A percentile compares a stretch with the other conserved stretches of the same genome.
Evolutionary conservation across 2,888 invertebrate genomes (phyloP).

Genomic region (Rhagonycha fulva): DNA sequence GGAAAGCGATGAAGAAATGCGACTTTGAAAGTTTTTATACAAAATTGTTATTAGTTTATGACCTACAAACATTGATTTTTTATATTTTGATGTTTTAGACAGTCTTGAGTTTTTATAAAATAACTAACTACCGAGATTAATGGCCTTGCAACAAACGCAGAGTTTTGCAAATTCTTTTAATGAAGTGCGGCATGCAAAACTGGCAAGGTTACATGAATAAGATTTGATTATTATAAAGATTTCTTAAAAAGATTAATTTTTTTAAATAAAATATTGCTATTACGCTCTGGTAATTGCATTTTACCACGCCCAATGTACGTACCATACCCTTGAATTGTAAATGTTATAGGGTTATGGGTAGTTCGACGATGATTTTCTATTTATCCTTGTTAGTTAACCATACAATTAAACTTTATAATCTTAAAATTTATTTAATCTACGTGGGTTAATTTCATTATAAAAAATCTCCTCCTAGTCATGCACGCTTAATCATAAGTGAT

Average conservation of each 20-base stretch:
- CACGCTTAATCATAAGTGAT: not conserved
- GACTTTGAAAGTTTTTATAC: slow-evolving; percentile 24
- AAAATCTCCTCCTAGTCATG: not conserved
- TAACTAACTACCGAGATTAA: not conserved
- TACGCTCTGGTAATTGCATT: not conserved
- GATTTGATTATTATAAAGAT: not conserved
- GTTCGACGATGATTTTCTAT: not conserved
- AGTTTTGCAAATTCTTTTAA: not conserved
- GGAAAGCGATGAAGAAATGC: slow-evolving; percentile 20
- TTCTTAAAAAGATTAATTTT: not conserved
- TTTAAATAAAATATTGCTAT: not conserved
- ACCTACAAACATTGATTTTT: slow-evolving; percentile 22
- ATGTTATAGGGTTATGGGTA: not conserved
- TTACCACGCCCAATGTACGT: not conserved
- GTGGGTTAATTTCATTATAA: not conserved
- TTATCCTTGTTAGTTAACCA: not conserved
- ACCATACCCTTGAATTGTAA: not conserved
- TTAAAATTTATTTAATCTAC: not conserved
- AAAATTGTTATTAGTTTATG: slow-evolving; percentile 14
- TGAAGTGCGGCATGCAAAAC: not conserved
- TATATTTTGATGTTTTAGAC: not conserved
- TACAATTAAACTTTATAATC: not conserved
- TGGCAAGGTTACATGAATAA: not conserved
- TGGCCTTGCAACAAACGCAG: not conserved
- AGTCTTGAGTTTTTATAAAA: not conserved